Evolutionary conservation across 35 echinoderm and acorn worm species (phyloP), one percentile per base, ranked within the genome.

Genomic region (Ophiothrix spiculata): DNA sequence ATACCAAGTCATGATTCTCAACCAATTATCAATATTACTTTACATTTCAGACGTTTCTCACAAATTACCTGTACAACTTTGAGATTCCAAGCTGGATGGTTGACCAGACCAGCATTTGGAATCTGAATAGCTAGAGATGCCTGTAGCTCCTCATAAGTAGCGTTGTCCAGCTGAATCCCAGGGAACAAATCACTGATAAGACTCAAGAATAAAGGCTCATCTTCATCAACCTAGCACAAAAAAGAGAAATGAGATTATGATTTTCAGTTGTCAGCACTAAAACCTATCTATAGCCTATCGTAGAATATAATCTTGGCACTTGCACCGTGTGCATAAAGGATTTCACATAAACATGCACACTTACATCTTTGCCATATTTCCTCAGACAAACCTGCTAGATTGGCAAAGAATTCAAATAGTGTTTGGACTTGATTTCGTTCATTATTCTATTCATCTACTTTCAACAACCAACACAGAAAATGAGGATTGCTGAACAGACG

Each of bases 101-200:
- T 99, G 14, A 99, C 90, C 13, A 99, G 86, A 77, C 85, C 89
- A 19, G 89, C 56, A 16, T 33, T 78, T 77, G 94, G 87, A 39
- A 99, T 86, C 84, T 97, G 95, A 35, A 74, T 46, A 32, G 88
- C 39, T 34, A 99, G 33, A 38, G 96, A 89, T 77, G 80, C 92
- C 56, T 99, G 96, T 36, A 99, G 79, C n/a, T 99, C 96, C 39
- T 91, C 96, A 90, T 99, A 99, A 31, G 92, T 87, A 46, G 96
- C 96, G 94, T 91, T 91, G 56, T 99, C 96, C 19, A 99, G 82
- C 75, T 94, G 91, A 79, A 99, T 99, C 33, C 96, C 96, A 42
- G 96, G 96, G 83, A 99, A 99, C 10, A 99, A 86, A 99, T 99
- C 96, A 90, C 92, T 99, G 89, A 99, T 99, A 35, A 99, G 82